Conservation (phyloP, 2,888 invertebrate species). For the Caenorhabditis drosophilae region DNA sequence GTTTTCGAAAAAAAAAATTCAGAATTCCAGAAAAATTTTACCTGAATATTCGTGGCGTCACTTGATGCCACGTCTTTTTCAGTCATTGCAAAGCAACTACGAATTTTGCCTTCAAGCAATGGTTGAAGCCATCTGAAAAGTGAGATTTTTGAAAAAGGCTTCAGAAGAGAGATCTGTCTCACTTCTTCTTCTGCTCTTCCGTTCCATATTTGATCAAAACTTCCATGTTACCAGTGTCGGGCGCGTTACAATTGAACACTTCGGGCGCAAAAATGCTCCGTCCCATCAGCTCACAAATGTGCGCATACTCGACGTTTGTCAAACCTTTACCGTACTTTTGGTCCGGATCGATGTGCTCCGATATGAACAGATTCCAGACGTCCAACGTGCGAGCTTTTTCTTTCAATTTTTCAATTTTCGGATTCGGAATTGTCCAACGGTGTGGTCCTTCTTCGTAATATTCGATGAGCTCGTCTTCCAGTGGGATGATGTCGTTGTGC, state of each 20-base stretch:
- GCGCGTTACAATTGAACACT: slow-evolving; percentile 72
- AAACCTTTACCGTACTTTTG: slow-evolving; percentile 67
- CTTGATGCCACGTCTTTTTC: slow-evolving; percentile 71
- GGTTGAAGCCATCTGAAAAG: slow-evolving; percentile 54
- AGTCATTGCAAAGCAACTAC: slow-evolving; percentile 72
- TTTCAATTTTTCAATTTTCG: slow-evolving; percentile 70
- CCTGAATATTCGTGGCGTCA: slow-evolving; percentile 72
- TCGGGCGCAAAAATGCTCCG: slow-evolving; percentile 69
- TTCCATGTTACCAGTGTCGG: slow-evolving; percentile 73
- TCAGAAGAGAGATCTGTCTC: no score
- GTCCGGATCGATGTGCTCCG: slow-evolving; percentile 70
- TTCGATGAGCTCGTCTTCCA: slow-evolving; percentile 68
- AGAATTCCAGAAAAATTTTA: no score
- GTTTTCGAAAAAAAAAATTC: no score
- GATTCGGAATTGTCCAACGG: slow-evolving; percentile 69
- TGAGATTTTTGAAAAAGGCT: background rate
- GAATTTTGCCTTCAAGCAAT: slow-evolving; percentile 70
- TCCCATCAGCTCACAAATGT: slow-evolving; percentile 72
- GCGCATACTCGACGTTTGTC: slow-evolving; percentile 72
- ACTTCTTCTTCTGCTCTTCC: slow-evolving; percentile 69
- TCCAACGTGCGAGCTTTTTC: slow-evolving; percentile 70
- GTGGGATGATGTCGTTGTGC: slow-evolving; percentile 69
- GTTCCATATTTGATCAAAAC: slow-evolving; percentile 71
- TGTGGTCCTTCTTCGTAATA: slow-evolving; percentile 57
- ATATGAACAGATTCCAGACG: slow-evolving; percentile 72